phyloP scores from a whole-genome alignment of 2,888 invertebrate species.

The Ptycholaimellus sp. region DNA sequence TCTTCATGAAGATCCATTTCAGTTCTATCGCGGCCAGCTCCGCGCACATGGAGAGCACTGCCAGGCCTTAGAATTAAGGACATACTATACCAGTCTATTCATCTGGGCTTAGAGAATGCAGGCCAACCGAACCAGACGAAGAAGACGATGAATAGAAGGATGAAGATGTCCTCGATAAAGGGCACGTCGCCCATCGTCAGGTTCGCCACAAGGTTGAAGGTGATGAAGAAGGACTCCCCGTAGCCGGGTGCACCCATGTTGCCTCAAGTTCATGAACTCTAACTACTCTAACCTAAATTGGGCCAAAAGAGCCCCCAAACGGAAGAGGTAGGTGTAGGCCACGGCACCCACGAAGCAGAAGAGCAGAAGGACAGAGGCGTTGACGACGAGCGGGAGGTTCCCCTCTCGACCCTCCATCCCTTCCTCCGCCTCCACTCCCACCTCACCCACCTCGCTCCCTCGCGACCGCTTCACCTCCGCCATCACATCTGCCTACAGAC shows the following conservation, averaged over 20 bases:
- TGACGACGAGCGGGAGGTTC: constrained; percentile 21
- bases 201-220: constrained; percentile 24
- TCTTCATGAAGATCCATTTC: constrained; percentile 20
- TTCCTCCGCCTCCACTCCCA: too few species aligned
- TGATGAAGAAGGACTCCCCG: constrained; percentile 23
- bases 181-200: constrained; percentile 25
- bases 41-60: constrained; percentile 24
- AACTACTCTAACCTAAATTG: background rate
- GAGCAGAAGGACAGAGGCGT: constrained; percentile 21
- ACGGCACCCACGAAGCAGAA: constrained; percentile 23
- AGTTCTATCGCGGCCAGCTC: constrained; percentile 22
- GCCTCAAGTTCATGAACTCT: background rate
- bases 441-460: background rate
- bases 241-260: too few species aligned
- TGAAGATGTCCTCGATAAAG: constrained; percentile 16
- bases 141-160: constrained; percentile 21
- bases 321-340: constrained; percentile 13
- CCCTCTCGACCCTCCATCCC: constrained; percentile 7
- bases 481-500: background rate
- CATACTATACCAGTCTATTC: too few species aligned
- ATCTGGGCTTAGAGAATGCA: background rate
- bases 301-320: background rate
- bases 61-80: constrained; percentile 17
- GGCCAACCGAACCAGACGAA: constrained; percentile 21
- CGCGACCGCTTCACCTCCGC: background rate